Evolutionary conservation across 2,888 invertebrate genomes (phyloP).

Genomic region (Subacronicta megacephala): DNA sequence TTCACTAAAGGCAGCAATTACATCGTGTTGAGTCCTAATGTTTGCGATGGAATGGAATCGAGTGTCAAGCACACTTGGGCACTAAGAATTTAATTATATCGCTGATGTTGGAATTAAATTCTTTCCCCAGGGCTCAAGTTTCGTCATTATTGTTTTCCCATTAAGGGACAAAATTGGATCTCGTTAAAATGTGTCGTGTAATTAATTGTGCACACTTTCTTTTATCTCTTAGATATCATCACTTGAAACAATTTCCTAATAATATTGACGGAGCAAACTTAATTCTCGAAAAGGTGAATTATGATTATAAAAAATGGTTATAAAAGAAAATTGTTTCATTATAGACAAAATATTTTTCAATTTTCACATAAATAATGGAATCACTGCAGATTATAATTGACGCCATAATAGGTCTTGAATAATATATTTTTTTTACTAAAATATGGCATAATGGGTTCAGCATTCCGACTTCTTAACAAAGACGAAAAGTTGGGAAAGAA

Average conservation of each 20-base stretch:
- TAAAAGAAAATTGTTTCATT: too few relatives aligned
- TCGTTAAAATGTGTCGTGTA: background rate
- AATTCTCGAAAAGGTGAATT: too few relatives aligned
- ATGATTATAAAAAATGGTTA: too few relatives aligned
- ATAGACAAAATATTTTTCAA: too few relatives aligned
- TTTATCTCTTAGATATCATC: background rate
- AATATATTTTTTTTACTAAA: too few relatives aligned
- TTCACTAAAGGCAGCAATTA: conserved; percentile 40
- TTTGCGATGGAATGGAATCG: conserved; percentile 26
- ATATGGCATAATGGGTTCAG: too few relatives aligned
- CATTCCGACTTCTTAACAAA: background rate
- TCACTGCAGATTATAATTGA: too few relatives aligned
- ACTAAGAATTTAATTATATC: conserved; percentile 24
- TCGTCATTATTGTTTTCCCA: background rate
- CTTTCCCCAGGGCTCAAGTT: background rate
- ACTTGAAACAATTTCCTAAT: background rate
- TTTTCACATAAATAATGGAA: too few relatives aligned
- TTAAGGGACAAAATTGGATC: background rate
- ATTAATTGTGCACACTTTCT: background rate
- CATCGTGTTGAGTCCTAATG: conserved; percentile 17
- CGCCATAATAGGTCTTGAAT: too few relatives aligned
- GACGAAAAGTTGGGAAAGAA: background rate
- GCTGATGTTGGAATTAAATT: background rate
- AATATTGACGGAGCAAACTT: too few relatives aligned
- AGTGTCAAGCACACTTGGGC: conserved; percentile 10